These are phyloP conservation scores for Cariama cristata DNA, from an alignment of 2,113 vertebrate genomes.

Conservation along the genomic window DNA sequence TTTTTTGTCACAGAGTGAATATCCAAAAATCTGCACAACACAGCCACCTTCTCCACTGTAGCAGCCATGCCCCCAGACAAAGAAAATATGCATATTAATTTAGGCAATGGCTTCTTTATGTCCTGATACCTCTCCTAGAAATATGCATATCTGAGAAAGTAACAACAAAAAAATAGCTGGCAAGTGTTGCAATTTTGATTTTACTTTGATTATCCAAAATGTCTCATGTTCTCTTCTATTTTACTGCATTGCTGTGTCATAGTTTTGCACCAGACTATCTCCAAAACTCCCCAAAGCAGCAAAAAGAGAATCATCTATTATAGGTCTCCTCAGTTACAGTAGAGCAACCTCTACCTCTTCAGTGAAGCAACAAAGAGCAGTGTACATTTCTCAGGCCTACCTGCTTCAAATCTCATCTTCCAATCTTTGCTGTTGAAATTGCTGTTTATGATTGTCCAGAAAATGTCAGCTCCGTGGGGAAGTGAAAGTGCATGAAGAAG, in stretches of 20 bases:
- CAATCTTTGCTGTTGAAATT: slow-evolving; percentile 98
- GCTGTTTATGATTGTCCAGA: slow-evolving; percentile 95
- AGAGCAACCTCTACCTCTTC: background rate
- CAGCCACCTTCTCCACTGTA: slow-evolving; percentile 96
- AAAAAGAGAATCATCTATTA: background rate
- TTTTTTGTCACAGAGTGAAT: slow-evolving; percentile 98
- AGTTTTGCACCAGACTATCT: background rate
- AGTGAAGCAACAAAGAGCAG: background rate
- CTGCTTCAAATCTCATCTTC: slow-evolving; percentile 99
- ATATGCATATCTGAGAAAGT: background rate
- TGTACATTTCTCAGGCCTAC: slow-evolving; percentile 69
- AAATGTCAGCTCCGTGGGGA: slow-evolving; percentile 95
- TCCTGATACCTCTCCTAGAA: background rate
- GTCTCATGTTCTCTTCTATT: background rate
- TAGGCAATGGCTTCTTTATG: background rate
- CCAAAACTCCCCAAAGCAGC: background rate
- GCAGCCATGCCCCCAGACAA: slow-evolving; percentile 3
- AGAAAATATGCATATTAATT: background rate
- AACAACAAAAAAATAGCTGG: background rate
- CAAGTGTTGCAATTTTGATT: background rate
- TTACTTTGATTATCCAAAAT: background rate
- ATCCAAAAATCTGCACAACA: slow-evolving; percentile 96
- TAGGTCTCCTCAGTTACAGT: background rate
- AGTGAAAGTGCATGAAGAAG: slow-evolving; percentile 95
- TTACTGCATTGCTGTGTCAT: background rate